These are phyloP conservation scores for Geotrypetes seraphini DNA, from an alignment of 2,797 vertebrate species.

Conservation along the genomic window DNA sequence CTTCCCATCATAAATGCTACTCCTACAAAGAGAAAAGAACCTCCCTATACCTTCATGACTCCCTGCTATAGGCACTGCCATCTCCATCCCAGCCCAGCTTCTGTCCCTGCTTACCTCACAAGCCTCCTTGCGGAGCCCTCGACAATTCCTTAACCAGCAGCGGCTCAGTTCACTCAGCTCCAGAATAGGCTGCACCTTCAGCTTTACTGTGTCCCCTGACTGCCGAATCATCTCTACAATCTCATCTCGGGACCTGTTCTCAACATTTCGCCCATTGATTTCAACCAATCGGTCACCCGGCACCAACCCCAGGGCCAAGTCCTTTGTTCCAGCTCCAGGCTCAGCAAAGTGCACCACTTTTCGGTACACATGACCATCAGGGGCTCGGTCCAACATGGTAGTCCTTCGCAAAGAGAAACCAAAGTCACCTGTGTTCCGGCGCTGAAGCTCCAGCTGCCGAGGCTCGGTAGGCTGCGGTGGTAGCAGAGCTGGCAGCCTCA, in stretches of 20 bases:
- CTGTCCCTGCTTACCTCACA: slow-evolving; percentile 68
- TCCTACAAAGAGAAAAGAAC: too few species aligned
- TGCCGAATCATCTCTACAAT: slow-evolving; percentile 98
- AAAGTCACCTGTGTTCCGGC: slow-evolving; percentile 88
- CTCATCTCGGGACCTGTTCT: slow-evolving; percentile 87
- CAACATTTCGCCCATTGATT: slow-evolving; percentile 86
- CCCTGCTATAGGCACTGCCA: too few species aligned
- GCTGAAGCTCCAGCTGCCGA: slow-evolving; percentile 79
- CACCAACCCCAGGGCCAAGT: slow-evolving; percentile 82
- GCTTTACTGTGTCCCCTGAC: slow-evolving; percentile 81
- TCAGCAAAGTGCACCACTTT: slow-evolving; percentile 90
- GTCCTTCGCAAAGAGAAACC: slow-evolving; percentile 91
- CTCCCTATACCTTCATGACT: too few species aligned
- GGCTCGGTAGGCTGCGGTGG: slow-evolving; percentile 59
- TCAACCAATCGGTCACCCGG: slow-evolving; percentile 89
- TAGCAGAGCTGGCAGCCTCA: slow-evolving; percentile 71
- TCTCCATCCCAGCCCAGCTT: too few species aligned
- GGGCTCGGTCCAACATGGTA: slow-evolving; percentile 80
- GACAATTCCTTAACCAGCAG: slow-evolving; percentile 80
- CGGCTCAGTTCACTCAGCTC: slow-evolving; percentile 90
- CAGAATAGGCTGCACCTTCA: slow-evolving; percentile 92
- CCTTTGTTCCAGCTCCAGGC: slow-evolving; percentile 89
- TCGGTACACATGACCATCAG: slow-evolving; percentile 78
- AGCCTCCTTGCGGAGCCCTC: slow-evolving; percentile 62
- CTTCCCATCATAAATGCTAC: too few species aligned